Conservation (phyloP, 2,888 invertebrate genomes). For the Alentia gelatinosa region DNA sequence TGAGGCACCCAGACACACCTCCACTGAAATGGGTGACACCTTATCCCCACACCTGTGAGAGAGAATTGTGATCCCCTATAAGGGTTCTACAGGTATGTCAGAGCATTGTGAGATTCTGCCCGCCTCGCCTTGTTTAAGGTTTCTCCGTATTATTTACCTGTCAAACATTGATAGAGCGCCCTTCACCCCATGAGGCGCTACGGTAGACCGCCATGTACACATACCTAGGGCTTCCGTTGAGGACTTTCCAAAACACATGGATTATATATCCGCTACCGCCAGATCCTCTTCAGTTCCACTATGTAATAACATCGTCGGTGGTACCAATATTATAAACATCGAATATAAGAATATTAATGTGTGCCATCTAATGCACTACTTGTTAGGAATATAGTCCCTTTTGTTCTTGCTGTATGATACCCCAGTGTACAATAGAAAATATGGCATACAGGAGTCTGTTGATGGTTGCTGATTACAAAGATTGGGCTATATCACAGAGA, state of each 20-base stretch:
- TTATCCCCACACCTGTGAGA: neutral
- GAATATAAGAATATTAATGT: no score
- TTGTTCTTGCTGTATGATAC: no score
- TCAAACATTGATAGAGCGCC: neutral
- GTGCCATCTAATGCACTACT: no score
- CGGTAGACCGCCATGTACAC: neutral
- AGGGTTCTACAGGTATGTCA: neutral
- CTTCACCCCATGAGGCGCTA: neutral
- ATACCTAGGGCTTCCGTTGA: neutral
- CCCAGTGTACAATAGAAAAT: neutral
- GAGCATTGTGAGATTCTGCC: neutral
- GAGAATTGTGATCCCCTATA: neutral
- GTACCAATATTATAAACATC: no score
- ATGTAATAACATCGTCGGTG: neutral
- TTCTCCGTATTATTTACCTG: conserved; percentile 1
- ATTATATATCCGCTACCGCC: neutral
- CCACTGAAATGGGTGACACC: neutral
- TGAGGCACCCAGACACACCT: neutral
- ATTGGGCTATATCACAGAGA: no score
- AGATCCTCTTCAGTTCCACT: neutral
- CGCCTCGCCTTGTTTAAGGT: neutral
- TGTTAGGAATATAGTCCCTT: no score
- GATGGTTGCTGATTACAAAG: no score
- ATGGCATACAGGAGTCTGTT: neutral
- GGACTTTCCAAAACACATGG: neutral